Percentiles rank a stretch among this genome's conserved stretches.
Evolutionary conservation across 2,888 invertebrate species (phyloP).

Genomic region (Ochropacha duplaris): DNA sequence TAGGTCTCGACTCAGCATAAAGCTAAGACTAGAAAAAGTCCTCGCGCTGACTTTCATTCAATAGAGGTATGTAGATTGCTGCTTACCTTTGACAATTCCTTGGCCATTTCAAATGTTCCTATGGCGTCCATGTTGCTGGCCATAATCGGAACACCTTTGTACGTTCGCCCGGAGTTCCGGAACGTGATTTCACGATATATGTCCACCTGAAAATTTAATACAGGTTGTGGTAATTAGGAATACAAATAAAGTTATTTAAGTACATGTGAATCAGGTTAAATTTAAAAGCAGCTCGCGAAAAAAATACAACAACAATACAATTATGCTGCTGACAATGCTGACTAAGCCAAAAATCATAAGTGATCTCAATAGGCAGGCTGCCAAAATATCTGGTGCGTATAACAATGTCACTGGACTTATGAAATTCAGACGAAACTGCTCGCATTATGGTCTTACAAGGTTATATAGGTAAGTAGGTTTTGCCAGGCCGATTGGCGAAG

Average conservation of each 20-base stretch:
- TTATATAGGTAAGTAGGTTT: too few relatives aligned
- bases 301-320: too few relatives aligned
- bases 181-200: constrained; percentile 91
- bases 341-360: too few relatives aligned
- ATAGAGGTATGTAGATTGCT: too few relatives aligned
- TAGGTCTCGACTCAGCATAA: too few relatives aligned
- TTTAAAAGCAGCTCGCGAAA: too few relatives aligned
- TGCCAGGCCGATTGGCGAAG: too few relatives aligned
- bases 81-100: constrained; percentile 89
- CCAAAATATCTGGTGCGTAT: not conserved
- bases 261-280: too few relatives aligned
- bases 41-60: too few relatives aligned
- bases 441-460: not conserved
- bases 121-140: constrained; percentile 98
- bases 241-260: not conserved
- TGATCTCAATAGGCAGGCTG: not conserved
- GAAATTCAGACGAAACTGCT: constrained; percentile 6
- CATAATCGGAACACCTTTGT: constrained; percentile 94
- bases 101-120: constrained; percentile 97
- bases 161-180: constrained; percentile 91
- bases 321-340: too few relatives aligned
- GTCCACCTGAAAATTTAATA: constrained; percentile 86
- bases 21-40: too few relatives aligned
- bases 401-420: constrained; percentile 12
- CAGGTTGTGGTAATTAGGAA: not conserved